A percentile compares a stretch with the other conserved stretches of the same genome.
These are phyloP conservation scores for Pseudorhombus dupliciocellatus DNA, from an alignment of 2,113 vertebrate genomes.

Conservation along the genomic window DNA sequence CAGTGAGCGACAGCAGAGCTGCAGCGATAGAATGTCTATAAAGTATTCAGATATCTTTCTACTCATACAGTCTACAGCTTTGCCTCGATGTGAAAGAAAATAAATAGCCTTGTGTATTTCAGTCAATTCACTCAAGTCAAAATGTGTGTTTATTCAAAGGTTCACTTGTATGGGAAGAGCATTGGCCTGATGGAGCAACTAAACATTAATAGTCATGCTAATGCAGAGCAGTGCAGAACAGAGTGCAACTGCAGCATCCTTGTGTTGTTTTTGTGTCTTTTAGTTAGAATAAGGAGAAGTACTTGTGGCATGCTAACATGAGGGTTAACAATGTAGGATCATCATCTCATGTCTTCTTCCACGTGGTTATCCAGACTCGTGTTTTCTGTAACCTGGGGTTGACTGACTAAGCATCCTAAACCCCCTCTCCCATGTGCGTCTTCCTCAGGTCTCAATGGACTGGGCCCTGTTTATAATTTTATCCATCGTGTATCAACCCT, in stretches of 20 bases:
- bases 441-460: constrained; percentile 71
- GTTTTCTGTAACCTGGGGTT: not conserved
- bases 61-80: too few relatives aligned
- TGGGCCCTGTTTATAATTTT: constrained; percentile 53
- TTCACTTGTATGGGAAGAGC: too few relatives aligned
- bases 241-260: not conserved
- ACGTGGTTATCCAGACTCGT: constrained; percentile 12
- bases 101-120: too few relatives aligned
- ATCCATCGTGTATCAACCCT: constrained; percentile 47
- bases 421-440: constrained; percentile 20
- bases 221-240: too few relatives aligned
- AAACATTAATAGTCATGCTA: too few relatives aligned
- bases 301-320: constrained; percentile 2
- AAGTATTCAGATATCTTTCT: too few relatives aligned
- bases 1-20: too few relatives aligned
- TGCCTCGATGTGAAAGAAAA: too few relatives aligned
- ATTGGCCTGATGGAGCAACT: too few relatives aligned
- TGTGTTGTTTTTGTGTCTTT: not conserved
- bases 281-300: not conserved
- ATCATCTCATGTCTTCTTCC: constrained; percentile 1
- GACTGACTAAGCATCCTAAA: constrained; percentile 11
- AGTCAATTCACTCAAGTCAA: too few relatives aligned
- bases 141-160: too few relatives aligned
- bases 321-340: not conserved
- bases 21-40: too few relatives aligned